These are phyloP conservation scores for Callopanchax toddi DNA, from an alignment of 2,113 vertebrate genomes.

Conservation along the genomic window DNA sequence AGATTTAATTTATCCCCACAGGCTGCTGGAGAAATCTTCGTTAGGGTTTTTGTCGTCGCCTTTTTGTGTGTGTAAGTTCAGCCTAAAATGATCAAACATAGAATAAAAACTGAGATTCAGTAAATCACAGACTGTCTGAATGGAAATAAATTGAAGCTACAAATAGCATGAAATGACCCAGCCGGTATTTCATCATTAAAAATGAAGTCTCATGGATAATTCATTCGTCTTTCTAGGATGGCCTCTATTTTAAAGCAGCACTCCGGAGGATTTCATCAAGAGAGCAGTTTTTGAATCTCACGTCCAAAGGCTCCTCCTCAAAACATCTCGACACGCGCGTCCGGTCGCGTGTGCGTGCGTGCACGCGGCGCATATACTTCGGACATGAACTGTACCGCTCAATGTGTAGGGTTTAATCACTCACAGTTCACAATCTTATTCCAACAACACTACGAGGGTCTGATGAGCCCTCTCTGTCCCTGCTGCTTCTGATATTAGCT, in stretches of 20 bases:
- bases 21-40: slow-evolving; percentile 4
- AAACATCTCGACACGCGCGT: too few relatives aligned
- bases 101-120: slow-evolving; percentile 22
- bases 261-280: too few relatives aligned
- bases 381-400: too few relatives aligned
- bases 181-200: slow-evolving; percentile 52
- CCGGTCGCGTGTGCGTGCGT: too few relatives aligned
- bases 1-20: slow-evolving; percentile 8
- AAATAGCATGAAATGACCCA: slow-evolving; percentile 26
- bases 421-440: too few relatives aligned
- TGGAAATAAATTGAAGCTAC: slow-evolving; percentile 22
- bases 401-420: too few relatives aligned
- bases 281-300: too few relatives aligned
- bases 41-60: neutral
- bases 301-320: too few relatives aligned
- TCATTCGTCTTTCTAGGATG: neutral
- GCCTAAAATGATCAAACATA: slow-evolving; percentile 8
- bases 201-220: slow-evolving; percentile 20
- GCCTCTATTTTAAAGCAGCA: slow-evolving; percentile 20
- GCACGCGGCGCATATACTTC: too few relatives aligned
- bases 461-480: too few relatives aligned
- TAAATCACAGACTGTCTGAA: slow-evolving; percentile 26
- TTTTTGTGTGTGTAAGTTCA: slow-evolving; percentile 11
- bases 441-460: too few relatives aligned
- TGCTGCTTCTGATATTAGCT: too few relatives aligned